Evolutionary conservation across 2,888 invertebrate species (phyloP), one percentile per base, ranked within the genome.

Genomic region (Plagodis dolabraria): DNA sequence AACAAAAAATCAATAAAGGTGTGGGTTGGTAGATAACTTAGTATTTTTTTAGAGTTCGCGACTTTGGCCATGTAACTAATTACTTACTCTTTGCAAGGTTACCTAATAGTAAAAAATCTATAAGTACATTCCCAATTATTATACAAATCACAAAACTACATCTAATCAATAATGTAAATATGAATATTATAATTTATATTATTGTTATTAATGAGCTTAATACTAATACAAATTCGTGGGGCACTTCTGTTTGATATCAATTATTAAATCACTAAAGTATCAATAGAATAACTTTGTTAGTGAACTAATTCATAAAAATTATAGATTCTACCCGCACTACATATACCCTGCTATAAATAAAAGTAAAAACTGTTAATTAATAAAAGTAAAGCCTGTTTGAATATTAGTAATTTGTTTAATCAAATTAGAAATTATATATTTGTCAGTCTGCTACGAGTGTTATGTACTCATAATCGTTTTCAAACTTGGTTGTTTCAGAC

Each of bases 211-310:
- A 80, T 80, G 83, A 81, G 76, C 85, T 87, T 88, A 88, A 88
- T 69, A 77, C 84, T 73, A 78, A 80, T 82, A 87, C 86, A 89
- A 89, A 89, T 89, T 89, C 89, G 87, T 87, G 87, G 87, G 87
- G 88, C 86, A 88, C 85, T 87, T 85, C 79, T 69, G 76, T 83
- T 76, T 74, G 77, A 46, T 57, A 56, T 58, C 47, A 61, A 64
- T 66, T 56, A 61, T 58, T 47, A 45, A 58, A 63, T 62, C 35
- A 51, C 57, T 72, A 73, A 72, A 73, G 22, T 66, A 74, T 70
- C 68, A 75, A 70, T 76, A 71, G n/a, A 40, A 45, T 72, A 53
- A 54, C 40, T 69, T 68, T 73, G 63, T 65, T 75, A 77, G 76
- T 78, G 76, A 74, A 77, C 69, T 66, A 64, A 62, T 61, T n/a